These are phyloP conservation scores for Apodemia duryi DNA, from an alignment of 2,888 invertebrate genomes.

Conservation along the genomic window DNA sequence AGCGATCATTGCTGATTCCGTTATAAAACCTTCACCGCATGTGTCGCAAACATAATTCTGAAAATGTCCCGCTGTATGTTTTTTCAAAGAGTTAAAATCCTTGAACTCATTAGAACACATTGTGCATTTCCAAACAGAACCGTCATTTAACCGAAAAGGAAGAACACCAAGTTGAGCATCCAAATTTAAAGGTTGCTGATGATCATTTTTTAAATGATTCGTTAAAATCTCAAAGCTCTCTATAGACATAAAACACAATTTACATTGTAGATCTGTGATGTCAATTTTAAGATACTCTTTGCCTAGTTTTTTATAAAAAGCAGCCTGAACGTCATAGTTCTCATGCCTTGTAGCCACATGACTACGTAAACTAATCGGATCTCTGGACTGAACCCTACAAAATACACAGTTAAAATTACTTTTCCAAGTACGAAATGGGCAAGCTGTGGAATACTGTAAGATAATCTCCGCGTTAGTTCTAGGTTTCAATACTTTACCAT, in stretches of 20 bases:
- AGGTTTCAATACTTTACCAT: slow-evolving; percentile 56
- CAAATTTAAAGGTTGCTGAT: slow-evolving; percentile 59
- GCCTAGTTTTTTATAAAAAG: slow-evolving; percentile 68
- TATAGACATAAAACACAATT: slow-evolving; percentile 58
- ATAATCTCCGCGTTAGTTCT: slow-evolving; percentile 67
- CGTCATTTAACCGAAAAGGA: slow-evolving; percentile 62
- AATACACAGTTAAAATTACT: slow-evolving; percentile 69
- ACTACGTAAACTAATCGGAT: slow-evolving; percentile 54
- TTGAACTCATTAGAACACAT: slow-evolving; percentile 67
- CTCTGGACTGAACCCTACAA: slow-evolving; percentile 62
- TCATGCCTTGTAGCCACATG: slow-evolving; percentile 58
- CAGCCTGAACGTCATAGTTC: slow-evolving; percentile 61
- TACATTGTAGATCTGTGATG: slow-evolving; percentile 67
- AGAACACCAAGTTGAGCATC: slow-evolving; percentile 64
- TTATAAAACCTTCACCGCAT: slow-evolving; percentile 70
- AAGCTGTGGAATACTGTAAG: slow-evolving; percentile 63
- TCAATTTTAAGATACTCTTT: slow-evolving; percentile 68
- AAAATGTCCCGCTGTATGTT: slow-evolving; percentile 65
- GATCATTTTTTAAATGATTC: slow-evolving; percentile 60
- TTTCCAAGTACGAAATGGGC: slow-evolving; percentile 68
- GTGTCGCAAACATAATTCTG: slow-evolving; percentile 72
- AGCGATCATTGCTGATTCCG: slow-evolving; percentile 66
- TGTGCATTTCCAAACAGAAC: slow-evolving; percentile 65
- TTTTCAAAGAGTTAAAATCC: slow-evolving; percentile 64
- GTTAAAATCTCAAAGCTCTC: slow-evolving; percentile 55